A percentile compares a stretch with the other conserved stretches of the same genome.
These are phyloP conservation scores for Calosoma granatense DNA, from an alignment of 1,140 invertebrate genomes.

Conservation along the genomic window DNA sequence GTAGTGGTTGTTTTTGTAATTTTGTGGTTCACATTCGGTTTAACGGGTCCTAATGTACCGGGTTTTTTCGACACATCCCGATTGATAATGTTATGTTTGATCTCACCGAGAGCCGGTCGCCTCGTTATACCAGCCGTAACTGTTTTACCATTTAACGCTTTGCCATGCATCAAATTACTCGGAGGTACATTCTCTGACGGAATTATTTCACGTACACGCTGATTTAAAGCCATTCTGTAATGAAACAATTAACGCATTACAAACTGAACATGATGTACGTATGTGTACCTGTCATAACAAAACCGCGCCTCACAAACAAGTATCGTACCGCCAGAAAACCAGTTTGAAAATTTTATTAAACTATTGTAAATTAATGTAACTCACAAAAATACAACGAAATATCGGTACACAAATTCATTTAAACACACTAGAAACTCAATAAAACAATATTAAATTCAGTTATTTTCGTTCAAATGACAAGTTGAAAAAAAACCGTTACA, in stretches of 20 bases:
- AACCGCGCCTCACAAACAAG: too few relatives aligned
- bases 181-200: background rate
- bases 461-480: too few relatives aligned
- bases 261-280: too few relatives aligned
- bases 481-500: slow-evolving; percentile 20
- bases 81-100: slow-evolving; percentile 19
- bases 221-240: slow-evolving; percentile 2
- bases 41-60: background rate
- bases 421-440: too few relatives aligned
- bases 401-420: too few relatives aligned
- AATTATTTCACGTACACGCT: background rate
- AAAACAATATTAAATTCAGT: too few relatives aligned
- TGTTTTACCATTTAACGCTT: background rate
- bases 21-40: background rate
- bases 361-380: too few relatives aligned
- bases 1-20: background rate
- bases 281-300: too few relatives aligned
- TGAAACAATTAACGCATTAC: background rate
- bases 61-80: background rate
- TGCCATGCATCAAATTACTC: background rate
- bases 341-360: too few relatives aligned
- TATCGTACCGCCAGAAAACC: too few relatives aligned
- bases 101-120: slow-evolving; percentile 21
- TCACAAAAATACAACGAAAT: too few relatives aligned
- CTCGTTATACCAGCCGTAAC: slow-evolving; percentile 3